Evolutionary conservation across 2,888 invertebrate species (phyloP).

Genomic region (Kryphioiulus occultus): DNA sequence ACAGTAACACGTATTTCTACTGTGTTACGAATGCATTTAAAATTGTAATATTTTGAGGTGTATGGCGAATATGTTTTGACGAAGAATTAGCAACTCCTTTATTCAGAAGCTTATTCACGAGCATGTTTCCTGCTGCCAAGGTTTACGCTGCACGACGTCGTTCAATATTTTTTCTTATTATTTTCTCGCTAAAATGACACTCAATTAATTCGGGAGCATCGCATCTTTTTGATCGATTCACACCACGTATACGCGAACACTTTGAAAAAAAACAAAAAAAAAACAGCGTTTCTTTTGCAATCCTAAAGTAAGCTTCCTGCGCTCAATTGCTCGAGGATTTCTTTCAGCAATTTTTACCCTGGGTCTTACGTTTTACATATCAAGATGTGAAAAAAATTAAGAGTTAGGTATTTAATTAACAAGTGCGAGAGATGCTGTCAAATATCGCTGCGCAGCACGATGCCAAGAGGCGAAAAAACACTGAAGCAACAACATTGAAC

Average conservation of each 20-base stretch:
- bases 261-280: background rate
- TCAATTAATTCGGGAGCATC: background rate
- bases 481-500: background rate
- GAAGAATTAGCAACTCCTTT: no score
- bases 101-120: no score
- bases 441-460: background rate
- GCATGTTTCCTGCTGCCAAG: no score
- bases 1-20: no score
- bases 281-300: background rate
- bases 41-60: no score
- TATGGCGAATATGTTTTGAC: no score
- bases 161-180: background rate
- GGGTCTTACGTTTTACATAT: background rate
- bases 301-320: background rate
- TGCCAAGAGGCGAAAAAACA: background rate
- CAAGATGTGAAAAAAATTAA: conserved; percentile 12
- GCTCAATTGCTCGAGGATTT: conserved; percentile 13
- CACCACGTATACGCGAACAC: background rate
- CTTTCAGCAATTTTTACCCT: background rate
- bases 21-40: no score
- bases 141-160: no score
- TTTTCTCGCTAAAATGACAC: conserved; percentile 11
- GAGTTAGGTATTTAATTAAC: conserved; percentile 40
- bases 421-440: conserved; percentile 32
- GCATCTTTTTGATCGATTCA: background rate